Percentiles rank a stretch among this genome's conserved stretches.
Evolutionary conservation across 1,140 invertebrate genomes (phyloP).

Genomic region (Chrysomallon squamiferum): DNA sequence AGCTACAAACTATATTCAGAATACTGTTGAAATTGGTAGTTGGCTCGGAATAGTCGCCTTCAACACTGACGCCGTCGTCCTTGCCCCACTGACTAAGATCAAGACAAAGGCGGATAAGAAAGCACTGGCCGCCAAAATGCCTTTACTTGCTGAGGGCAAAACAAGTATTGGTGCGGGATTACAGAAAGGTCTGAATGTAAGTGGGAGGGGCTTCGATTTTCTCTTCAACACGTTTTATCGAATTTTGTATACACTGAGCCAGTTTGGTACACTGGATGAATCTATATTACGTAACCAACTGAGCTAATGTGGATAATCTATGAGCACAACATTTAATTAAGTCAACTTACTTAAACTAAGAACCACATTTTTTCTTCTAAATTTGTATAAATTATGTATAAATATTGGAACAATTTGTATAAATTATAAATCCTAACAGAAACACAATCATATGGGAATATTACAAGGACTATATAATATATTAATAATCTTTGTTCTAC

Average conservation of each 20-base stretch:
- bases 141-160: conserved; percentile 21
- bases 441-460: too few species aligned
- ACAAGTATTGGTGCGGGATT: conserved; percentile 35
- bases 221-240: not conserved
- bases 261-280: not conserved
- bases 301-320: too few species aligned
- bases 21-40: conserved; percentile 23
- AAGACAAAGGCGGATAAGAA: conserved; percentile 19
- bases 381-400: too few species aligned
- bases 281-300: too few species aligned
- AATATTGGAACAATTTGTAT: too few species aligned
- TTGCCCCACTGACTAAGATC: conserved; percentile 22
- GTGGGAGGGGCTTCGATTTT: not conserved
- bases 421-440: too few species aligned
- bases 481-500: too few species aligned
- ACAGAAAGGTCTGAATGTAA: conserved; percentile 28
- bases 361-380: too few species aligned
- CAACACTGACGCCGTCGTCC: conserved; percentile 21
- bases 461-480: too few species aligned
- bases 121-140: conserved; percentile 20
- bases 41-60: conserved; percentile 34
- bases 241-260: not conserved
- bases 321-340: too few species aligned
- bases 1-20: conserved; percentile 35
- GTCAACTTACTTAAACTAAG: too few species aligned